These are phyloP conservation scores for Phyllostomus discolor DNA, from an alignment of 2,113 vertebrate species.

Conservation along the genomic window DNA sequence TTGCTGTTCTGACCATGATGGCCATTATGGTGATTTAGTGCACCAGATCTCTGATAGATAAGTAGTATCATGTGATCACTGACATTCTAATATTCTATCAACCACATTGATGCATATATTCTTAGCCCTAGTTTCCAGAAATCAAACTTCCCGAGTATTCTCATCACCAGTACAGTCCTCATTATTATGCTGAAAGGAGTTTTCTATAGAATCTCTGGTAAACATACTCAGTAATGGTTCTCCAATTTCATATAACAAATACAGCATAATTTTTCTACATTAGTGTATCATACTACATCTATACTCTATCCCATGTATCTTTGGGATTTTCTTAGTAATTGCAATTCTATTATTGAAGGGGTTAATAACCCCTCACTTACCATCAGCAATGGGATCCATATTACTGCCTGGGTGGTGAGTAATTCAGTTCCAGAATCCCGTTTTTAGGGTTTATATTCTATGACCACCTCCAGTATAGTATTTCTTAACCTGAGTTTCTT, in stretches of 20 bases:
- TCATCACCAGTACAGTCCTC: neutral
- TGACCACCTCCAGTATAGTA: neutral
- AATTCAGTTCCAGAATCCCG: neutral
- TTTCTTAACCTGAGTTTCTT: neutral
- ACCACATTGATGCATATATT: neutral
- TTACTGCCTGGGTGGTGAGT: neutral
- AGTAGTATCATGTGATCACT: neutral
- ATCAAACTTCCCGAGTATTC: neutral
- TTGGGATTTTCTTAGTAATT: neutral
- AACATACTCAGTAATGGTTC: neutral
- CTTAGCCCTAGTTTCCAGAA: neutral
- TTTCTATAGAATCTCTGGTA: neutral
- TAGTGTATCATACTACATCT: neutral
- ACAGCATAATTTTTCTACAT: neutral
- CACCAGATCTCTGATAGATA: neutral
- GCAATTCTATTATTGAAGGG: neutral
- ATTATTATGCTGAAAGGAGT: neutral
- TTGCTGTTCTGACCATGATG: neutral
- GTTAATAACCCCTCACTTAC: neutral
- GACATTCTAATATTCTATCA: neutral
- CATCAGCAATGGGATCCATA: neutral
- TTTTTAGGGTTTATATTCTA: neutral
- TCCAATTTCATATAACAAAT: neutral
- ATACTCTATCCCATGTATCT: neutral
- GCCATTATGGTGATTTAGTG: neutral